phyloP scores from a whole-genome alignment of 2,888 invertebrate genomes.

The Drosophila longiperda region DNA sequence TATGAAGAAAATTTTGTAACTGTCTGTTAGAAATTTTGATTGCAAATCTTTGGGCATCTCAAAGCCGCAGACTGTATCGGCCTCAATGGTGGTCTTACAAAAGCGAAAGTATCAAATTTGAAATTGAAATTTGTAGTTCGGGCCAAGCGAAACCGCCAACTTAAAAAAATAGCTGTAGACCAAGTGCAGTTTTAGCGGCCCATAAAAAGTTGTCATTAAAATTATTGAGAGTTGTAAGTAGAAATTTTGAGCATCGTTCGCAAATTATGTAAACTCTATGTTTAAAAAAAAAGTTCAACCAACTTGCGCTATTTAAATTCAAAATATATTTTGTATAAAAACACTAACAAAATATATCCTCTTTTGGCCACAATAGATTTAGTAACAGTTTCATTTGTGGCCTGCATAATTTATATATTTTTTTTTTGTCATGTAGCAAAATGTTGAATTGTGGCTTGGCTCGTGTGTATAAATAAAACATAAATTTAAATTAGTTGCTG shows the following conservation, averaged over 20 bases:
- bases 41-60: constrained; percentile 40
- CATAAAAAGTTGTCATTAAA: constrained; percentile 66
- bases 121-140: constrained; percentile 56
- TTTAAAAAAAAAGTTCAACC: constrained; percentile 24
- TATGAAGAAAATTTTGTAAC: constrained; percentile 35
- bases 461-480: constrained; percentile 22
- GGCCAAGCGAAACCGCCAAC: constrained; percentile 42
- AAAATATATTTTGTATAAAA: constrained; percentile 43
- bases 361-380: background rate
- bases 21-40: constrained; percentile 31
- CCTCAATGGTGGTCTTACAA: constrained; percentile 11
- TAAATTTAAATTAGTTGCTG: constrained; percentile 53
- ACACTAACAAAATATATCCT: background rate
- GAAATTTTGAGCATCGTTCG: constrained; percentile 52
- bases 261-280: constrained; percentile 55
- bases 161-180: constrained; percentile 14
- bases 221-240: constrained; percentile 13
- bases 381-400: background rate
- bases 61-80: constrained; percentile 1
- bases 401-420: background rate
- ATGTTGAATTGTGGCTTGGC: background rate
- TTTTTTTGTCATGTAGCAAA: background rate
- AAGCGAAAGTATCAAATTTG: constrained; percentile 69
- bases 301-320: constrained; percentile 50
- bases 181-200: constrained; percentile 60